Conservation (phyloP, 1,140 invertebrate species). For the Cephus cinctus region DNA sequence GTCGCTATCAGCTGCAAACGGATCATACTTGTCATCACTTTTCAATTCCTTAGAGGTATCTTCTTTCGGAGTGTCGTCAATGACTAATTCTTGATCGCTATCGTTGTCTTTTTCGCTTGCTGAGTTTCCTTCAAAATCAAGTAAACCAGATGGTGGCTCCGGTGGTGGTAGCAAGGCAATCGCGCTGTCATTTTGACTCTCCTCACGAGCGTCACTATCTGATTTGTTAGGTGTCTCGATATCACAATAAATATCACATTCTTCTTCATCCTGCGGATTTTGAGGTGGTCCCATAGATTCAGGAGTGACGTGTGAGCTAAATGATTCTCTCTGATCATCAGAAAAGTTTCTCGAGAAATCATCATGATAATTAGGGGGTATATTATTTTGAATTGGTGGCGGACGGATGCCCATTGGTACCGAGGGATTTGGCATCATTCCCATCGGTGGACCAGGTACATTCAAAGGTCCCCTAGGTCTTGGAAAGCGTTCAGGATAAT, state of each 20-base stretch:
- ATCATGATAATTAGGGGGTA: conserved; percentile 1
- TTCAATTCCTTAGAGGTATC: conserved; percentile 37
- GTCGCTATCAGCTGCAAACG: conserved; percentile 57
- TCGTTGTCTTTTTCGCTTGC: conserved; percentile 61
- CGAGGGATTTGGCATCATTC: conserved; percentile 6
- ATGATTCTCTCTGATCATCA: conserved; percentile 6
- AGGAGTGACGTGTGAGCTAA: background rate
- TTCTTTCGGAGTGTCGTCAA: conserved; percentile 62
- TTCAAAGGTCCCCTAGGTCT: conserved; percentile 15
- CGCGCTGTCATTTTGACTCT: conserved; percentile 17
- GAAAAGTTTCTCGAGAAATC: conserved; percentile 8
- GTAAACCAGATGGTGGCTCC: conserved; percentile 57
- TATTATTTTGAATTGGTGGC: background rate
- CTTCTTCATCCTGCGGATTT: conserved; percentile 32
- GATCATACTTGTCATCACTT: conserved; percentile 66
- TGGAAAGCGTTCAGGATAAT: conserved; percentile 20
- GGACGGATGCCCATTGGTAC: background rate
- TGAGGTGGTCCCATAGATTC: background rate
- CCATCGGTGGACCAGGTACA: conserved; percentile 4
- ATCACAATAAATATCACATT: conserved; percentile 50
- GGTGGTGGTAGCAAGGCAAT: conserved; percentile 49
- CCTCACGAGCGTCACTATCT: conserved; percentile 24
- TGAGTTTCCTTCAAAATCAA: conserved; percentile 52
- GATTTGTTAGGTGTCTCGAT: conserved; percentile 38
- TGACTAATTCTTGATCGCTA: conserved; percentile 65